Conservation (phyloP, 2,113 vertebrate genomes). For the Asarcornis scutulata region DNA sequence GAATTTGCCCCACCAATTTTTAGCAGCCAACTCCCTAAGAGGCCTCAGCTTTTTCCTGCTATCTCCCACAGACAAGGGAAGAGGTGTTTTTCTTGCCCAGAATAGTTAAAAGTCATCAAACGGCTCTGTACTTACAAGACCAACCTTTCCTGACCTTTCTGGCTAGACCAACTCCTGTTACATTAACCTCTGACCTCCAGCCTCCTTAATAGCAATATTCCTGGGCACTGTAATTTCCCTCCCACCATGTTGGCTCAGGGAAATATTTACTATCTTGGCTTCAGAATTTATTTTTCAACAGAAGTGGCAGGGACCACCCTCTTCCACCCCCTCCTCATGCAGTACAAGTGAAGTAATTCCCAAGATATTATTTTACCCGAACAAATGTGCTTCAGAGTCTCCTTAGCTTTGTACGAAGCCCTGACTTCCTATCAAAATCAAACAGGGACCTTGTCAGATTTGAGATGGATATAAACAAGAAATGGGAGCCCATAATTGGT, state of each 20-base stretch:
- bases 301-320: conserved; percentile 81
- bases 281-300: conserved; percentile 82
- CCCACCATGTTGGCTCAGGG: conserved; percentile 71
- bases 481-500: conserved; percentile 82
- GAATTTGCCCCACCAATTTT: not conserved
- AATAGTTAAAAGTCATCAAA: conserved; percentile 77
- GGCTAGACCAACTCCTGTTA: conserved; percentile 81
- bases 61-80: conserved; percentile 60
- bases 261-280: conserved; percentile 79
- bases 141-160: conserved; percentile 72
- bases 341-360: conserved; percentile 74
- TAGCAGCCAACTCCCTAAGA: conserved; percentile 45
- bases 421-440: conserved; percentile 81
- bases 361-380: conserved; percentile 80
- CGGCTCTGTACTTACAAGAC: conserved; percentile 59
- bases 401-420: conserved; percentile 73
- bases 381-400: conserved; percentile 78
- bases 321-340: conserved; percentile 67
- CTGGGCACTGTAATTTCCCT: conserved; percentile 73
- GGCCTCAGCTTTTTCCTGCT: conserved; percentile 64
- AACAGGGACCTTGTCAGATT: conserved; percentile 78
- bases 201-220: conserved; percentile 74
- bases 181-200: conserved; percentile 80
- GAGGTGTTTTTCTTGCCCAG: conserved; percentile 77
- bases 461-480: conserved; percentile 84